phyloP scores from a whole-genome alignment of 2,113 vertebrate genomes.

The Siniperca knerii region DNA sequence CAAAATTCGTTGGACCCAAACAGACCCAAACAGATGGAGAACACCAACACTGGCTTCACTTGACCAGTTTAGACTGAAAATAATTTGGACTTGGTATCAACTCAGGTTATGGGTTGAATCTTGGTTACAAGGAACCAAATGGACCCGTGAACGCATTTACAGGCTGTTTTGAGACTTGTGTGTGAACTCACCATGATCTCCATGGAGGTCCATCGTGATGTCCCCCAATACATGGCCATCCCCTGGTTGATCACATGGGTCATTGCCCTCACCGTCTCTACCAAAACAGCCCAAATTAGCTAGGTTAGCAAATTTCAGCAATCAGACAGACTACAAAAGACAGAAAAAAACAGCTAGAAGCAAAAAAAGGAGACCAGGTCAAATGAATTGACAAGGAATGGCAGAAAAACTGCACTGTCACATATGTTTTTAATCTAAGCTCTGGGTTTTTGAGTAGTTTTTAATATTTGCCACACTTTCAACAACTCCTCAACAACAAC shows the following conservation, averaged over 20 bases:
- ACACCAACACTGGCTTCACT: background rate
- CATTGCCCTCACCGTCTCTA: conserved; percentile 91
- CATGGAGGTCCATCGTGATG: conserved; percentile 88
- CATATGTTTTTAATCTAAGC: background rate
- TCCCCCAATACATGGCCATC: conserved; percentile 91
- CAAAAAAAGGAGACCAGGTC: background rate
- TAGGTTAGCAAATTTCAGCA: background rate
- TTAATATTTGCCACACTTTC: no score
- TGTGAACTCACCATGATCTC: conserved; percentile 88
- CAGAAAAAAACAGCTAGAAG: background rate
- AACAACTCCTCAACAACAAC: no score
- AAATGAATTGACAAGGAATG: background rate
- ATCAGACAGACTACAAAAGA: background rate
- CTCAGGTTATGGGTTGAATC: background rate
- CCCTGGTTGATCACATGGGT: conserved; percentile 90
- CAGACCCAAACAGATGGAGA: background rate
- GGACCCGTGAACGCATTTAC: background rate
- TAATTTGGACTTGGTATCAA: background rate
- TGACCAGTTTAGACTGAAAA: background rate
- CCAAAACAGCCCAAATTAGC: conserved; percentile 37
- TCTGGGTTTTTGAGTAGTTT: background rate
- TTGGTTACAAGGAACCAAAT: background rate
- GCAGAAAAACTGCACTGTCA: background rate
- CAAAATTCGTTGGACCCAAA: background rate
- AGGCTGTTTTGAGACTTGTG: background rate